Base-by-base conservation (phyloP, 2,113 vertebrate genomes). In the Ictalurus punctatus region DNA sequence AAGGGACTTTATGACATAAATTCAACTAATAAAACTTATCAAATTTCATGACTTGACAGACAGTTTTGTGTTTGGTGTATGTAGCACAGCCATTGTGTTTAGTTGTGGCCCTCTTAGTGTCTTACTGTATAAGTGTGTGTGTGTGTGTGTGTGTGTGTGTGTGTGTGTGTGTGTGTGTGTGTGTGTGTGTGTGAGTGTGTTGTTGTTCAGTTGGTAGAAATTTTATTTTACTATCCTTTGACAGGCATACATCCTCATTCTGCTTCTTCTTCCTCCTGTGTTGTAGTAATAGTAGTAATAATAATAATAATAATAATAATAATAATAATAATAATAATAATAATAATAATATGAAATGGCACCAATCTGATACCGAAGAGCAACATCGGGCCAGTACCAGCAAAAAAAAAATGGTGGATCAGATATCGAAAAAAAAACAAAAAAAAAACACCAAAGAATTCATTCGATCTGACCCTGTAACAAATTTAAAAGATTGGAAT, bases 121-220 rank as follows among this genome's bases (percentile, higher is more conserved):
- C 61, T 63, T 10, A 58, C 56, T 48, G 6, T 48, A 48, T 6
- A 48, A 19, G 19, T n/a, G 65, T 30, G 27, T 65, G 34, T 44
- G 73, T 76, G 73, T 76, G 37, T 40, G 37, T 78, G 40, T 76
- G 74, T 76, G 37, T 76, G 73, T 40, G 73, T 74, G 71, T 40
- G 37, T 21, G 71, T n/a, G n/a, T n/a, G n/a, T n/a, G n/a, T n/a
- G n/a, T n/a, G 19, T n/a, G 65, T 30, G 27, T 65, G 34, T 44
- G 73, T 76, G 73, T 76, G 37, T 40, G 37, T 78, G 40, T 76
- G 74, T 76, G 37, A 48, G 73, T 40, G 73, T 34, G n/a, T 30
- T 48, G 40, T 37, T 69, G 10, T 71, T 71, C n/a, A 34, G 19
- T 48, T 78, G 74, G 23, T 52, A 44, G 23, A 78, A 48, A 78